Evolutionary conservation across 2,888 invertebrate genomes (phyloP), one percentile per base, ranked within the genome.

Genomic region (Malacosoma neustria): DNA sequence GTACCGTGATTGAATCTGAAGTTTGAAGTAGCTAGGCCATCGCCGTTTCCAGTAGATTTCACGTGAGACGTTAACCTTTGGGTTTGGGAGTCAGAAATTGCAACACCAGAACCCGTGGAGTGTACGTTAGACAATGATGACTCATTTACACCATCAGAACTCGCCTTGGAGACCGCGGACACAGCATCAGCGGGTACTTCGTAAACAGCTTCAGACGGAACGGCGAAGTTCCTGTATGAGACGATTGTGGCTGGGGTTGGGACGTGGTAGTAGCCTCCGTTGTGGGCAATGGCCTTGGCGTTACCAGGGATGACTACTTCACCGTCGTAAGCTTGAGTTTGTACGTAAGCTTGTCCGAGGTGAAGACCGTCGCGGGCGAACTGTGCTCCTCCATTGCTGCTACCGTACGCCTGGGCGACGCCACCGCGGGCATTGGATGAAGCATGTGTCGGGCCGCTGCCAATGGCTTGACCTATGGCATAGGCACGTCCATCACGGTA

Each of bases 401-500:
- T 67, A 41, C 69, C 61, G 38, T 51, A 67, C 6, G 72, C 72
- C 38, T 69, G 58, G 0, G 66, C 67, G 29, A 43, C 49, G 14
- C 54, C 59, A 9, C 67, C 69, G 31, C 56, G 42, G 14, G 53
- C 57, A n/a, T 60, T 53, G 2, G 79, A 77, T 12, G 68, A 59
- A 1, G 77, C 79, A 34, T 55, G 54, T 44, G 57, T 65, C 4
- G 51, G 35, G 7, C 68, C 72, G 11, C 60, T 61, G 29, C 60
- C 64, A 47, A 51, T 61, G 48, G 69, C 79, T 34, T 72, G 60
- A 13, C 76, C 71, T 12, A 61, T 43, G 14, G 75, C 61, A 48
- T 63, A 74, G 37, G 66, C 58, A 9, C 82, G 80, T 54, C 71
- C 72, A 52, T 72, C 67, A 59, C 82, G 82, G 61, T 57, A 66